Base-by-base conservation (phyloP, 1,140 invertebrate species). In the Drosophila jambulina region DNA sequence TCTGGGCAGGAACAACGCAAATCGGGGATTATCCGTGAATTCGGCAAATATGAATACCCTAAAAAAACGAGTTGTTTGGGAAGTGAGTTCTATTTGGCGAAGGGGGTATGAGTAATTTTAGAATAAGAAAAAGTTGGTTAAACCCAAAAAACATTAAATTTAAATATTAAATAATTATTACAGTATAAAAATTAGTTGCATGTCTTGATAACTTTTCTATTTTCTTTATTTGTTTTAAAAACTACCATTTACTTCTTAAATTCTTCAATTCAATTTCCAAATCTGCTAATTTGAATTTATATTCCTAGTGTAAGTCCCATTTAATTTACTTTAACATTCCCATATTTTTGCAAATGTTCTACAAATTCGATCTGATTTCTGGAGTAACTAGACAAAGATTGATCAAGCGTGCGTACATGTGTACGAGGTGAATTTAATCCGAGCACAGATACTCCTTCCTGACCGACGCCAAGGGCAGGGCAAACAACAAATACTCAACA, bases 1-100 rank as follows among this genome's bases (percentile, higher is more conserved):
- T 81, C 82, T 81, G 82, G 83, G 62, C 75, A 85, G 68, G 65
- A 84, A 86, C 68, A 86, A 71, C 48, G 53, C 32, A 63, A 63
- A 57, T 43, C n/a, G 34, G 59, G 45, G 32, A 64, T 46, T 45
- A 68, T 40, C 38, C 38, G 4, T 19, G 8, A 38, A 25, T 29
- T 46, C 21, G 25, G 38, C 58, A 46, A 23, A 38, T 5, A 9
- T n/a, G 8, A 42, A 32, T 68, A 42, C 34, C 46, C 54, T 64
- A 69, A 74, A 48, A 8, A 21, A 12, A 5, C 1, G 3, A 4
- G n/a, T 38, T 12, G 13, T 4, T 15, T n/a, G 4, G 13, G 4
- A 9, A 21, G 2, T 15, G 19, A 21, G 25, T n/a, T 49, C 1
- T 2, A 6, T 53, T 34, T 53, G 32, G 4, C 6, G 2, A 2